These are phyloP conservation scores for Microctenopoma steveboyesi DNA, from an alignment of 2,797 vertebrate genomes.

Conservation along the genomic window DNA sequence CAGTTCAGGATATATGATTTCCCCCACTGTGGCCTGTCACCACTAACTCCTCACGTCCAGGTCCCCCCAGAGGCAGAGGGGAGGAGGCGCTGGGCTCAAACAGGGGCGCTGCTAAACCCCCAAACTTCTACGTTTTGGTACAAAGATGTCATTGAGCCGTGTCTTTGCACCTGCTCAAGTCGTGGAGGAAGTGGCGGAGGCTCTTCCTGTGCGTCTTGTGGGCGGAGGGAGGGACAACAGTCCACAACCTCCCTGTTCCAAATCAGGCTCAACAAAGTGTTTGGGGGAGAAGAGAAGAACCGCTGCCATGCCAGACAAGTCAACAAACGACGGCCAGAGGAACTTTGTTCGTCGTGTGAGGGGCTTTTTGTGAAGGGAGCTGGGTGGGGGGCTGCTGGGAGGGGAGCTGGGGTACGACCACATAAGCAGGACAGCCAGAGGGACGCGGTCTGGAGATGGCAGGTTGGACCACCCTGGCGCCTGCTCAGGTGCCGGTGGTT, in stretches of 20 bases:
- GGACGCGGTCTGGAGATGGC: conserved; percentile 53
- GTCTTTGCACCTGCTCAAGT: conserved; percentile 82
- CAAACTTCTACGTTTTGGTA: conserved; percentile 60
- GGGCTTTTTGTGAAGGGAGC: conserved; percentile 52
- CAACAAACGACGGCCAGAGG: conserved; percentile 71
- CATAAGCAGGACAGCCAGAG: conserved; percentile 61
- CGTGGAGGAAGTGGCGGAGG: conserved; percentile 70
- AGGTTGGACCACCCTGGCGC: conserved; percentile 60
- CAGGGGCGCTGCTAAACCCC: conserved; percentile 43
- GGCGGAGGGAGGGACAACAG: conserved; percentile 11
- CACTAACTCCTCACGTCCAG: conserved; percentile 67
- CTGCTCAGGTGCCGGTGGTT: conserved; percentile 55
- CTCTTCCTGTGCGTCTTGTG: conserved; percentile 74
- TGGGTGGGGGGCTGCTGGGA: conserved; percentile 6
- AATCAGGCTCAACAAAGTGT: conserved; percentile 28
- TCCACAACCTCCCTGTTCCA: conserved; percentile 26
- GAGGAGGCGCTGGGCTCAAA: conserved; percentile 11
- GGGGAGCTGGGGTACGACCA: conserved; percentile 26
- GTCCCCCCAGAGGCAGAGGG: conserved; percentile 46
- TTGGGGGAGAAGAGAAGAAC: conserved; percentile 32
- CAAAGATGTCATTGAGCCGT: conserved; percentile 84
- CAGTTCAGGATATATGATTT: conserved; percentile 64
- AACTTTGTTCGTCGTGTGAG: conserved; percentile 63
- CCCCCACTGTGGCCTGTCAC: conserved; percentile 33
- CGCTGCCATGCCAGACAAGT: conserved; percentile 62